phyloP scores from a whole-genome alignment of 1,140 invertebrate genomes.

The Drosophila pruinosa region DNA sequence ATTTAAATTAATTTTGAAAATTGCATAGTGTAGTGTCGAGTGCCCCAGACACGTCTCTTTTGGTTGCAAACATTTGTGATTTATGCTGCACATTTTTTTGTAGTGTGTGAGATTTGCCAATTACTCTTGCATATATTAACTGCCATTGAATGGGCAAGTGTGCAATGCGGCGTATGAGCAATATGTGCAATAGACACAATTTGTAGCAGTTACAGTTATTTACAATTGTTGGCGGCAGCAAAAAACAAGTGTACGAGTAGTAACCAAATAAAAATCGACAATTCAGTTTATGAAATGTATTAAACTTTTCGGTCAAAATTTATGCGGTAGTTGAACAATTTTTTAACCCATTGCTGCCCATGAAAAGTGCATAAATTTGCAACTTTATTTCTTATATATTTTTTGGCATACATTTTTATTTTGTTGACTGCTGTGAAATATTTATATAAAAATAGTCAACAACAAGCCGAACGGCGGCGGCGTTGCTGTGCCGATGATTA shows the following conservation, averaged over 20 bases:
- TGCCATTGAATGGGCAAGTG: slow-evolving; percentile 48
- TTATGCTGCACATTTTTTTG: slow-evolving; percentile 11
- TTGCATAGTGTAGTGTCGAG: slow-evolving; percentile 1
- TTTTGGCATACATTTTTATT: slow-evolving; percentile 34
- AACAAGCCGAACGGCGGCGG: slow-evolving; percentile 9
- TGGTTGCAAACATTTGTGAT: slow-evolving; percentile 21
- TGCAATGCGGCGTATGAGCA: slow-evolving; percentile 66
- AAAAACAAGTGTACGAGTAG: slow-evolving; percentile 9
- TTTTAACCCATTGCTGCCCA: slow-evolving; percentile 49
- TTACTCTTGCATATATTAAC: slow-evolving; percentile 35
- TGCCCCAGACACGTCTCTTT: neutral
- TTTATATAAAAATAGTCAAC: slow-evolving; percentile 61
- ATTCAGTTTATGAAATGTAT: slow-evolving; percentile 68
- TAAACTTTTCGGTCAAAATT: slow-evolving; percentile 56
- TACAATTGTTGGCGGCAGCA: slow-evolving; percentile 25
- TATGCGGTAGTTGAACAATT: slow-evolving; percentile 39
- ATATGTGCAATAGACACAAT: slow-evolving; percentile 66
- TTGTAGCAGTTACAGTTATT: slow-evolving; percentile 50
- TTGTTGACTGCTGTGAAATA: slow-evolving; percentile 24
- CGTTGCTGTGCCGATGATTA: slow-evolving; percentile 61
- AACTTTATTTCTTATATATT: slow-evolving; percentile 56
- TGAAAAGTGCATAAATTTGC: slow-evolving; percentile 77
- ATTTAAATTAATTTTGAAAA: slow-evolving; percentile 61
- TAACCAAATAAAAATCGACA: slow-evolving; percentile 35
- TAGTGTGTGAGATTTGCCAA: neutral